These are phyloP conservation scores for Enchytraeus crypticus DNA, from an alignment of 2,888 invertebrate species.

Conservation along the genomic window DNA sequence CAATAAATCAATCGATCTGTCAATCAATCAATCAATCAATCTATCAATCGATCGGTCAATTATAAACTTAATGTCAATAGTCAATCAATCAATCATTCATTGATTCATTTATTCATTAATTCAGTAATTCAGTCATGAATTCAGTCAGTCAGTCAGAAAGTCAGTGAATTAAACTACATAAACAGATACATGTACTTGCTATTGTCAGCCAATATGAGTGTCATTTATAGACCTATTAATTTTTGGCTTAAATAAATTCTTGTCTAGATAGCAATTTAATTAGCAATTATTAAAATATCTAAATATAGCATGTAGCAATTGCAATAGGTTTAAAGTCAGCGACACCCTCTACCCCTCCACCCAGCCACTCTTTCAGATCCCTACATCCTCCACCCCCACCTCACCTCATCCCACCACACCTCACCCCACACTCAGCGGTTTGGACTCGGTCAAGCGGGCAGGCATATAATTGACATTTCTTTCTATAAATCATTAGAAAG, in stretches of 20 bases:
- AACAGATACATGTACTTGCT: background rate
- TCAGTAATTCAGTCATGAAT: background rate
- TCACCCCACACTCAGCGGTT: too few relatives aligned
- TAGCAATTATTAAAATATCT: background rate
- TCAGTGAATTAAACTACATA: too few relatives aligned
- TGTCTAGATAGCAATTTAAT: too few relatives aligned
- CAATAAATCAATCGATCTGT: background rate
- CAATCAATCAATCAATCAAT: background rate
- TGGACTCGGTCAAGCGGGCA: too few relatives aligned
- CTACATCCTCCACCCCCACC: background rate
- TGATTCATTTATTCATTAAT: background rate
- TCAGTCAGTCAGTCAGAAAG: background rate
- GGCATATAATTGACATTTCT: too few relatives aligned
- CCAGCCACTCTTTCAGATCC: background rate
- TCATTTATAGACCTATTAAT: too few relatives aligned
- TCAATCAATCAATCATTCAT: background rate
- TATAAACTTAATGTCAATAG: background rate
- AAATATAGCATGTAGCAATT: background rate
- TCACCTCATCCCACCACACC: too few relatives aligned
- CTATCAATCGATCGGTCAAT: background rate
- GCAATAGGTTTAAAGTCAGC: background rate
- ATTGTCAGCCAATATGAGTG: background rate
- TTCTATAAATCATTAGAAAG: too few relatives aligned
- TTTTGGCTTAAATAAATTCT: too few relatives aligned
- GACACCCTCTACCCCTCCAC: background rate